Evolutionary conservation across 2,113 vertebrate genomes (phyloP).

Genomic region (Platycercus adscitus): DNA sequence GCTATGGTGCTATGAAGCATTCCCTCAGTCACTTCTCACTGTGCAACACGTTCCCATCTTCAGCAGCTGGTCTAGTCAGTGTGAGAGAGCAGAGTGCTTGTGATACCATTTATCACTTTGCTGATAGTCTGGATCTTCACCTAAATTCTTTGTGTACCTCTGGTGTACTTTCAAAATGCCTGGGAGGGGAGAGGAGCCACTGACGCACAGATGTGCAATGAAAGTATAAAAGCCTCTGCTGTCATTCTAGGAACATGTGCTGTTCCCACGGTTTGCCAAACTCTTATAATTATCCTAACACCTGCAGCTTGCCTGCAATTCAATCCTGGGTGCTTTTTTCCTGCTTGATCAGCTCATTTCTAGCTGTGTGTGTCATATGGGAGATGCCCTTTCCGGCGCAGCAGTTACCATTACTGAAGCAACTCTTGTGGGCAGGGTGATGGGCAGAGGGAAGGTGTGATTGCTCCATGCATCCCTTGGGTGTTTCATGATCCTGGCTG

Average conservation of each 20-base stretch:
- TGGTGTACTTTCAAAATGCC: not conserved
- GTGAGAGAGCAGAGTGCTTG: not conserved
- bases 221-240: not conserved
- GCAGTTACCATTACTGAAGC: not conserved
- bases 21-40: not conserved
- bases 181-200: not conserved
- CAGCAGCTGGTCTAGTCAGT: not conserved
- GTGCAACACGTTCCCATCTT: not conserved
- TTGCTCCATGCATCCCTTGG: not conserved
- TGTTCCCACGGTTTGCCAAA: not conserved
- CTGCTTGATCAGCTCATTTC: not conserved
- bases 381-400: not conserved
- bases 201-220: not conserved
- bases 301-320: constrained; percentile 37
- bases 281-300: not conserved
- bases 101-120: not conserved
- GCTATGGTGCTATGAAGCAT: not conserved
- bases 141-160: not conserved
- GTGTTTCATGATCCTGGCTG: accelerated
- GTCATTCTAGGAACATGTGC: not conserved
- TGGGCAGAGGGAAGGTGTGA: not conserved
- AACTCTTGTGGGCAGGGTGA: not conserved
- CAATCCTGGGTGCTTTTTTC: not conserved
- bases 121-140: not conserved
- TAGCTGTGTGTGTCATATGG: not conserved